Evolutionary conservation across 35 echinoderm and acorn worm species (phyloP).

Genomic region (Nesometra sesokonis): DNA sequence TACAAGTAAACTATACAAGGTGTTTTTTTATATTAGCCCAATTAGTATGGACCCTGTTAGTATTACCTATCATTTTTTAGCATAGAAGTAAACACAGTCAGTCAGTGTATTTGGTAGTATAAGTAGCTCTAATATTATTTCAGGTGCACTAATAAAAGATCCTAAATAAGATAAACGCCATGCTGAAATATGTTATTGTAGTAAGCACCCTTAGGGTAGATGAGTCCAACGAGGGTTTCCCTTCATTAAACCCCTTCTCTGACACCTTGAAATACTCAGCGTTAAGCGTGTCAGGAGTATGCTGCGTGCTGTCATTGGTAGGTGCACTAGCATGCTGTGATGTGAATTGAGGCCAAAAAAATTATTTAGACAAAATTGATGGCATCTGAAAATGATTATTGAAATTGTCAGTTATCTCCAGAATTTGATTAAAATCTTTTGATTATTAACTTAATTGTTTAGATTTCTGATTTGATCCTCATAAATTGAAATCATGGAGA

Average conservation of each 20-base stretch:
- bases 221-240: not conserved
- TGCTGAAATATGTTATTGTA: not conserved
- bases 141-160: not conserved
- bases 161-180: not conserved
- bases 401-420: not conserved
- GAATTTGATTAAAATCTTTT: not conserved
- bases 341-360: not conserved
- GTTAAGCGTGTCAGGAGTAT: not conserved
- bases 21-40: too few relatives aligned
- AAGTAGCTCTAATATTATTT: not conserved
- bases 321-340: not conserved
- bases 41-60: too few relatives aligned
- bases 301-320: not conserved
- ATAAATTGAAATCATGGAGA: too few relatives aligned
- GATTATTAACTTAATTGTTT: too few relatives aligned
- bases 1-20: too few relatives aligned
- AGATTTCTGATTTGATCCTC: too few relatives aligned
- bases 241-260: not conserved
- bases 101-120: too few relatives aligned
- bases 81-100: too few relatives aligned
- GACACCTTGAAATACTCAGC: not conserved
- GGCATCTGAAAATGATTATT: not conserved
- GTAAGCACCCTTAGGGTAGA: not conserved
- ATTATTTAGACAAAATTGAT: not conserved
- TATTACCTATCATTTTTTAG: too few relatives aligned